Evolutionary conservation across 2,113 vertebrate species (phyloP), one percentile per base, ranked within the genome.

Genomic region (Siphamia tubifer): DNA sequence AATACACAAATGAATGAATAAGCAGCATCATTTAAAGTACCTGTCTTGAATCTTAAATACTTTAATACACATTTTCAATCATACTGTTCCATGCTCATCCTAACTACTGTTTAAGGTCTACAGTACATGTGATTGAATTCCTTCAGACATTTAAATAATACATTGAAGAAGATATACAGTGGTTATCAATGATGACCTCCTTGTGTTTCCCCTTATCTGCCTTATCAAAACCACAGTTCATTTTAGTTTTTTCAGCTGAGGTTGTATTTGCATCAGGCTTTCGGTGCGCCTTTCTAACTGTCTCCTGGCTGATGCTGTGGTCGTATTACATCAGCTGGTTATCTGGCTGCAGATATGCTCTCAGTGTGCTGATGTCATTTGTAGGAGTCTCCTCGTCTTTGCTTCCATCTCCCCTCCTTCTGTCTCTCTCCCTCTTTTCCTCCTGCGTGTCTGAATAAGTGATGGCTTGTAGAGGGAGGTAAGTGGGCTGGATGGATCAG

Each of bases 341-440:
- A 56, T 31, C 81, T 68, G 56, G 62, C 67, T 36, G 52, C 10
- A 35, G 71, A 68, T 25, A 30, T 68, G 23, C 35, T 66, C 16
- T 9, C 66, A 44, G 27, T 27, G 8, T 76, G 68, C 66, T 84
- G 85, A 87, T 76, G 75, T 90, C 79, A 87, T 89, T 62, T 71
- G 40, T 40, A 44, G 73, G 42, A 77, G 49, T 56, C 55, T 68
- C 49, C 65, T 65, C 21, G 23, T 12, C 47, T 20, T 58, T 35
- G 19, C 39, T 45, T 40, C 30, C 47, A 28, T 52, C 19, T 27
- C 40, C 42, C 32, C 44, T 54, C 63, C 62, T 62, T 35, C 35
- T 55, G 8, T 35, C 42, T 43, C 11, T 44, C 43, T 27, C 40
- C 9, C 60, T 23, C 24, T 69, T 13, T 19, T 36, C 60, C 54